Base-by-base conservation (phyloP, 1,140 invertebrate species). In the Copidosoma floridanum region DNA sequence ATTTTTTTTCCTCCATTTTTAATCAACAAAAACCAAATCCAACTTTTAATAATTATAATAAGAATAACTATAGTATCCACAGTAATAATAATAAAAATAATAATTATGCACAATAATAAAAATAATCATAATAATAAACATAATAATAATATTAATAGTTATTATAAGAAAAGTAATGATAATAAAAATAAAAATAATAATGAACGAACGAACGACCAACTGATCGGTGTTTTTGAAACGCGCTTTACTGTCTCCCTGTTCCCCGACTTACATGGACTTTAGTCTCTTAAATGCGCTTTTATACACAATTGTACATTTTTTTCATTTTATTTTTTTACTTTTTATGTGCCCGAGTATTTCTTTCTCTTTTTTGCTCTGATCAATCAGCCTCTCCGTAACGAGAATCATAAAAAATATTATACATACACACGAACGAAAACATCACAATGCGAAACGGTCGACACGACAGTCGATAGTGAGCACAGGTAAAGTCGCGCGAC, bases 41-140 rank as follows among this genome's bases (percentile, higher is more conserved):
- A n/a, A n/a, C n/a, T n/a, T n/a, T n/a, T n/a, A n/a, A n/a, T n/a
- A n/a, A n/a, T n/a, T n/a, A n/a, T n/a, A n/a, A n/a, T n/a, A n/a
- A n/a, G n/a, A n/a, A n/a, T n/a, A n/a, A n/a, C n/a, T n/a, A n/a
- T n/a, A n/a, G n/a, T n/a, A n/a, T n/a, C n/a, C n/a, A n/a, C n/a
- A n/a, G n/a, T n/a, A n/a, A 69, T 74, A 71, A 73, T 68, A 73
- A 75, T 73, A 72, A 76, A 64, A 73, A 69, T 71, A 73, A 73
- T 68, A 54, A 70, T 68, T 71, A 62, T 61, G 20, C 14, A 38
- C 40, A 60, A 60, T 60, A 54, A 60, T 59, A 59, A 57, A 48
- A 50, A 51, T 53, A 43, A 27, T 44, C 46, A 57, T 32, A 32
- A 32, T 32, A 32, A 8, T 32, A 32, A 32, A 8, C 6, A 32